Conservation (phyloP, 1,140 invertebrate species). For the Piezodorus guildinii region DNA sequence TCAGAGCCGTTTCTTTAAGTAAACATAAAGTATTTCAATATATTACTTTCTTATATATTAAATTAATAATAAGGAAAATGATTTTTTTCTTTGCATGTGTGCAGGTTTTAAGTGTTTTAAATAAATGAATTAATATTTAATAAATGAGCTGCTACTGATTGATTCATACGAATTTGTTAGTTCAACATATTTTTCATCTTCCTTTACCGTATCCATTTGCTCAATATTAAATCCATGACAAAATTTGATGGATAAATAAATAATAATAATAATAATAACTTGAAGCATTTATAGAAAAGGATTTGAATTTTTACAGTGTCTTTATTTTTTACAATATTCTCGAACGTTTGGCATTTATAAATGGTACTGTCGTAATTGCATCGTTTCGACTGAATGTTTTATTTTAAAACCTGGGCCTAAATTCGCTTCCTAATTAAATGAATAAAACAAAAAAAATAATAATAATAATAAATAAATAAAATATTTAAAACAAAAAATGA, state of each 20-base stretch:
- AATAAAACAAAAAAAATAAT: neutral
- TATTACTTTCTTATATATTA: no score
- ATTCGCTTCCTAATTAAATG: conserved; percentile 2
- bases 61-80: no score
- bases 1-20: no score
- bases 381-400: neutral
- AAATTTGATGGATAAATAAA: neutral
- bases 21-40: no score
- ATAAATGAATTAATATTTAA: no score
- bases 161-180: no score
- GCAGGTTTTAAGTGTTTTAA: no score
- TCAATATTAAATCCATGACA: neutral
- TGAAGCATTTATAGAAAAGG: neutral
- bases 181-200: no score
- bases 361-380: neutral
- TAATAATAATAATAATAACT: neutral
- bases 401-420: conserved; percentile 8
- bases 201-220: neutral
- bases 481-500: no score
- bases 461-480: no score
- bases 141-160: no score
- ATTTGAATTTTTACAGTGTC: neutral
- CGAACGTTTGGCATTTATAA: neutral
- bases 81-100: no score
- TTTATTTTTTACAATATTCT: neutral